phyloP scores from a whole-genome alignment of 2,888 invertebrate species.

The Temnothorax rugatulus region DNA sequence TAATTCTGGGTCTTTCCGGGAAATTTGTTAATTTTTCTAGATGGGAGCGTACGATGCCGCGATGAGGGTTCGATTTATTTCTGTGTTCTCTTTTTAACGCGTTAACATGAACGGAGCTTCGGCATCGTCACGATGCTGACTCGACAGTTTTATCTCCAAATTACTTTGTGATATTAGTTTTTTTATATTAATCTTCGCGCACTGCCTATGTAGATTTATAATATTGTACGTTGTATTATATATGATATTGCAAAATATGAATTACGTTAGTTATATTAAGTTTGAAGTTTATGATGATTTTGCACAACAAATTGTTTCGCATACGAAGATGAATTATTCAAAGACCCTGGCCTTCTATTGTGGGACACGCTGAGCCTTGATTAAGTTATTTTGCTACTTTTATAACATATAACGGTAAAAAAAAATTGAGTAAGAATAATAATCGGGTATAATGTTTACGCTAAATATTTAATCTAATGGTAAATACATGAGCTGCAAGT shows the following conservation, averaged over 20 bases:
- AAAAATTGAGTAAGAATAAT: conserved; percentile 56
- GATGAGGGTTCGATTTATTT: not conserved
- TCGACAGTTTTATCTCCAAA: conserved; percentile 36
- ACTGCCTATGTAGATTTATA: conserved; percentile 51
- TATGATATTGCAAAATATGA: not conserved
- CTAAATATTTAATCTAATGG: conserved; percentile 57
- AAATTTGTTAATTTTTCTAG: not conserved
- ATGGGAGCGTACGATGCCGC: not conserved
- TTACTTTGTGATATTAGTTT: conserved; percentile 56
- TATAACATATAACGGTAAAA: conserved; percentile 77
- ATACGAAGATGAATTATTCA: conserved; percentile 62
- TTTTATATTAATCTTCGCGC: conserved; percentile 32
- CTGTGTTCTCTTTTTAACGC: not conserved
- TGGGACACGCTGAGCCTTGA: conserved; percentile 82
- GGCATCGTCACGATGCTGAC: not conserved
- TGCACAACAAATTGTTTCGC: conserved; percentile 68
- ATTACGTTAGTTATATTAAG: conserved; percentile 29
- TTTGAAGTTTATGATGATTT: conserved; percentile 61
- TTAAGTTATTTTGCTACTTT: conserved; percentile 86
- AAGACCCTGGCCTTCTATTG: conserved; percentile 77
- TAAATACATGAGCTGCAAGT: conserved; percentile 19
- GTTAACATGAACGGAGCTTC: conserved; percentile 25
- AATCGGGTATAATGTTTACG: conserved; percentile 50
- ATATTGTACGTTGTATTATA: conserved; percentile 18
- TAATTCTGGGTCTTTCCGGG: conserved; percentile 20